Conservation (phyloP, 2,888 invertebrate genomes). For the Brachypalpus laphriformis region DNA sequence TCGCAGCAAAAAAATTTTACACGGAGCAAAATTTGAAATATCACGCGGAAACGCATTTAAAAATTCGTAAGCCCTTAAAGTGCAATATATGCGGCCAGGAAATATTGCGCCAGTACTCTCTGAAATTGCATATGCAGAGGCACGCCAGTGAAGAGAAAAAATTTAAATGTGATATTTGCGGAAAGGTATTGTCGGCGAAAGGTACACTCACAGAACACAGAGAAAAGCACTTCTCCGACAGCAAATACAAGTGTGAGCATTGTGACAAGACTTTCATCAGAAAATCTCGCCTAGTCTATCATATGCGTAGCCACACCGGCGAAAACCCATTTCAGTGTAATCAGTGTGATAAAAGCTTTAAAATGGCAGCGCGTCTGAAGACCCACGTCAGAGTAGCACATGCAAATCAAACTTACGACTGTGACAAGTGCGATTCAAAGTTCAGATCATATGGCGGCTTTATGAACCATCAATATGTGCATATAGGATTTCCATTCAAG, state of each 20-base stretch:
- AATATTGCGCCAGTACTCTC: slow-evolving; percentile 6
- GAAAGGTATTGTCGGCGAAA: slow-evolving; percentile 31
- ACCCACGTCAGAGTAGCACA: slow-evolving; percentile 9
- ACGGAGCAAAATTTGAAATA: slow-evolving; percentile 31
- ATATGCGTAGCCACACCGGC: slow-evolving; percentile 14
- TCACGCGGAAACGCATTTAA: slow-evolving; percentile 11
- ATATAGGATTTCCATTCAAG: slow-evolving; percentile 24
- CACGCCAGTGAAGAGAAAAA: slow-evolving; percentile 18
- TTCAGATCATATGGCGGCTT: slow-evolving; percentile 24
- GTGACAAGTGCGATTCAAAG: slow-evolving; percentile 16
- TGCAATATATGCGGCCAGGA: slow-evolving; percentile 28
- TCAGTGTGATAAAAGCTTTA: slow-evolving; percentile 30
- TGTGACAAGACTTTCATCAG: slow-evolving; percentile 26
- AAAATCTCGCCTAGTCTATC: slow-evolving; percentile 31
- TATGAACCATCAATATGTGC: slow-evolving; percentile 25
- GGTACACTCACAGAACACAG: slow-evolving; percentile 18
- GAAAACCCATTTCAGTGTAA: slow-evolving; percentile 29
- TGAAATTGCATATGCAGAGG: slow-evolving; percentile 24
- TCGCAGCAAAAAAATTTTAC: slow-evolving; percentile 17
- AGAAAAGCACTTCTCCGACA: slow-evolving; percentile 16
- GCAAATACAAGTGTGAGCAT: slow-evolving; percentile 28
- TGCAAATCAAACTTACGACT: slow-evolving; percentile 19
- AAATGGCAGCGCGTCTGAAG: slow-evolving; percentile 6
- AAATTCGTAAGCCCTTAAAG: neutral
- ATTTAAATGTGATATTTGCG: slow-evolving; percentile 34